Evolutionary conservation across 2,888 invertebrate genomes (phyloP), one percentile per base, ranked within the genome.

Genomic region (Metalampra italica): DNA sequence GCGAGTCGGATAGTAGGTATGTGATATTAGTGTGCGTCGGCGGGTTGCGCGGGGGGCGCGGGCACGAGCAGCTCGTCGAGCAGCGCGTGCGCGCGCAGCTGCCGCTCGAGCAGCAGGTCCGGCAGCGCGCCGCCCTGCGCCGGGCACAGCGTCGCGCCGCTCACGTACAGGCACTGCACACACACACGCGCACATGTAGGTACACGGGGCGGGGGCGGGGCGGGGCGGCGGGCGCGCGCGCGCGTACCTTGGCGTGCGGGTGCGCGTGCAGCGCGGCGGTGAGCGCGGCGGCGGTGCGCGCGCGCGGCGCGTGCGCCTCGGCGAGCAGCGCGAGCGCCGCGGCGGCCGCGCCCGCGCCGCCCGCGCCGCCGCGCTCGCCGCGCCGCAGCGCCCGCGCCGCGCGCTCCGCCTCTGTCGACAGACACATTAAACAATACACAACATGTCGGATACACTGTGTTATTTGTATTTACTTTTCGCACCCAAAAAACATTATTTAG

Each of bases 91-190:
- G 94, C 87, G 46, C 95, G 90, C 52, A 95, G 82, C 68, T 93
- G 92, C 66, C 94, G 94, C 71, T 95, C 95, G 46, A 94, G 92
- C 66, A 95, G 90, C 49, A 94, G 82, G 82, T 95, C 95, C 66
- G 94, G 93, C 58, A 95, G 91, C 0, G 93, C 77, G 90, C 32
- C 92, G 41, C 12, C 29, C 22, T 2, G 29, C 9, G 29, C 43
- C 29, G 30, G 9, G 13, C 43, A 9, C 68, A 71, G 67, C 62
- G 66, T 63, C 59, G 77, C 79, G 62, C 77, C 78, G 54, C 76
- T 74, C 68, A 78, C 80, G 68, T 69, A 60, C 62, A 66, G 43
- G 68, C 66, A 66, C 69, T 68, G 57, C 11, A 30, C 9, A 11
- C 12, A 40, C 40, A 15, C 11, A 32, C 15, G 13, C 29, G 7